phyloP scores from a whole-genome alignment of 1,140 invertebrate genomes.

The Cylas formicarius region DNA sequence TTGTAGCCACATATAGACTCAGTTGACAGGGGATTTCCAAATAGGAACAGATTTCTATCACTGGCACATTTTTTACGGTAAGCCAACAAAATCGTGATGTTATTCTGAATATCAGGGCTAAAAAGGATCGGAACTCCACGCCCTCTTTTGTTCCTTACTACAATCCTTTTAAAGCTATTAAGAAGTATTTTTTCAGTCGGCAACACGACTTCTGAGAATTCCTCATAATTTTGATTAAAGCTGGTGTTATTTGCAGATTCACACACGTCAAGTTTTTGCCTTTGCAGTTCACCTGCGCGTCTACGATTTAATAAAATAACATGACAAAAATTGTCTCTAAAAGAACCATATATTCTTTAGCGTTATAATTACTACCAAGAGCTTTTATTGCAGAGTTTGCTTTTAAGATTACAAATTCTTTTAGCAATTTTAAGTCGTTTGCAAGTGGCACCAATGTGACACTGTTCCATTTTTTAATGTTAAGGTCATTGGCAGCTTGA shows the following conservation, averaged over 20 bases:
- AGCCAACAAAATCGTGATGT: slow-evolving; percentile 16
- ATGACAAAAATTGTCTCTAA: slow-evolving; percentile 20
- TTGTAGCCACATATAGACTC: slow-evolving; percentile 33
- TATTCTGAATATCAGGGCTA: slow-evolving; percentile 20
- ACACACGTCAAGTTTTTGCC: background rate
- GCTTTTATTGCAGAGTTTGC: background rate
- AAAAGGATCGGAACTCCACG: slow-evolving; percentile 28
- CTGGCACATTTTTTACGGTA: slow-evolving; percentile 10
- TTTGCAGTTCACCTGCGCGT: slow-evolving; percentile 22
- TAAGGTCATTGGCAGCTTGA: slow-evolving; percentile 25
- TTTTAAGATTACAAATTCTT: slow-evolving; percentile 16
- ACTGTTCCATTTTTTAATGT: slow-evolving; percentile 29
- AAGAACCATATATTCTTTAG: slow-evolving; percentile 9
- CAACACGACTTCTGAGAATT: slow-evolving; percentile 16
- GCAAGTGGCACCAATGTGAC: slow-evolving; percentile 28
- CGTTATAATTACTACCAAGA: background rate
- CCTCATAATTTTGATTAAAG: slow-evolving; percentile 20
- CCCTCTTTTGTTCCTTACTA: slow-evolving; percentile 25
- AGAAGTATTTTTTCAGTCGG: slow-evolving; percentile 23
- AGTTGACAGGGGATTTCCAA: slow-evolving; percentile 24
- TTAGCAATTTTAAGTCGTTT: slow-evolving; percentile 26
- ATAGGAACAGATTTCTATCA: slow-evolving; percentile 20
- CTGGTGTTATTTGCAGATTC: background rate
- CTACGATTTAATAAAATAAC: slow-evolving; percentile 21
- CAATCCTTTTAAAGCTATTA: slow-evolving; percentile 25